phyloP scores from a whole-genome alignment of 1,140 invertebrate species.

The Akabosia matsudoensis region DNA sequence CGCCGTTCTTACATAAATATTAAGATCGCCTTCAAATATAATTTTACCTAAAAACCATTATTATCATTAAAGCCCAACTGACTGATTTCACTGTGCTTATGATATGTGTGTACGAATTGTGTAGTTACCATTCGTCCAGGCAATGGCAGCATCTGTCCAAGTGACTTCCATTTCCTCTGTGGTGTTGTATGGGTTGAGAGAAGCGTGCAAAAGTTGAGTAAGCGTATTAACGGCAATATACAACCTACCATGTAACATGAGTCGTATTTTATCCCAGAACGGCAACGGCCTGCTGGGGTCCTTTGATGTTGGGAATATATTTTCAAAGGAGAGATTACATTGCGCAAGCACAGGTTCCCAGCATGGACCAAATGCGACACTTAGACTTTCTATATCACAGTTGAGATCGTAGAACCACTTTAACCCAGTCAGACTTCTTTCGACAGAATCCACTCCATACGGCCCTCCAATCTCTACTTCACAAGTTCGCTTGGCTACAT shows the following conservation, averaged over 20 bases:
- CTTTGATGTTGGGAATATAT: slow-evolving; percentile 76
- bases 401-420: slow-evolving; percentile 99
- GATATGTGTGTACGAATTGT: slow-evolving; percentile 3
- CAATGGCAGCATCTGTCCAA: slow-evolving; percentile 85
- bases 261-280: slow-evolving; percentile 95
- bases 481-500: slow-evolving; percentile 55
- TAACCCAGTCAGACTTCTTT: slow-evolving; percentile 81
- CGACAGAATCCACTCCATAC: slow-evolving; percentile 54
- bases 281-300: slow-evolving; percentile 91
- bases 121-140: slow-evolving; percentile 86
- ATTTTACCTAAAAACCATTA: slow-evolving; percentile 64
- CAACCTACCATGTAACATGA: slow-evolving; percentile 87
- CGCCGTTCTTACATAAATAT: slow-evolving; percentile 87
- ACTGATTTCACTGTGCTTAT: not conserved
- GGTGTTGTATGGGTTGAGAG: slow-evolving; percentile 95
- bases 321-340: slow-evolving; percentile 82
- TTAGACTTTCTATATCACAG: slow-evolving; percentile 81
- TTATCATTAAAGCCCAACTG: not conserved
- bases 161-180: slow-evolving; percentile 98
- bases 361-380: slow-evolving; percentile 93
- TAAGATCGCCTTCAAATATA: slow-evolving; percentile 78
- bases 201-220: slow-evolving; percentile 86
- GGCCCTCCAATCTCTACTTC: slow-evolving; percentile 56
- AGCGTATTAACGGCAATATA: slow-evolving; percentile 81
- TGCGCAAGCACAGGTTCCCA: slow-evolving; percentile 98